Base-by-base conservation (phyloP, 2,888 invertebrate genomes). In the Sinodicranocentrus sp. region DNA sequence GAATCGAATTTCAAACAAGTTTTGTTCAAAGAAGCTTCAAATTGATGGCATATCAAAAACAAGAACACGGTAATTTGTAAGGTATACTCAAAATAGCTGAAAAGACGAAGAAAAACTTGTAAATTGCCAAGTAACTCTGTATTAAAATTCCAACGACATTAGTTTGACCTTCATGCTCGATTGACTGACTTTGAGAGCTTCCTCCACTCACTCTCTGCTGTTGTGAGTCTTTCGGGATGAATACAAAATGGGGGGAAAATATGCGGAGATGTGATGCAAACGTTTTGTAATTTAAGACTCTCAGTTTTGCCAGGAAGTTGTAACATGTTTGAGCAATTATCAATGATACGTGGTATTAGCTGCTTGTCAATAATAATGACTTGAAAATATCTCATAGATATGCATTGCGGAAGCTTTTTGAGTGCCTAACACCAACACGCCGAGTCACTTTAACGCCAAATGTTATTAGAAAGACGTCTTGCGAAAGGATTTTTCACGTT, bases 81-180 rank as follows among this genome's bases (percentile, higher is more conserved):
- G n/a, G n/a, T n/a, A n/a, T n/a, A n/a, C n/a, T n/a, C n/a, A n/a
- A n/a, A n/a, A n/a, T 33, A 33, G 3, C 33, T 33, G 10, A 33
- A 10, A 33, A 3, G 33, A 33, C 33, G 33, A 33, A 6, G n/a
- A n/a, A n/a, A n/a, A n/a, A n/a, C n/a, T n/a, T n/a, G n/a, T n/a
- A n/a, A n/a, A n/a, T n/a, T n/a, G n/a, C 10, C 33, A 33, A 10
- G 33, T 10, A 33, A 33, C 33, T 10, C 3, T 33, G n/a, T 33
- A 33, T 33, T 33, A 33, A 6, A 48, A 15, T 48, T 10, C 15
- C 39, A 39, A 48, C 48, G n/a, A 15, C 48, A 48, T 15, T n/a
- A 48, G 33, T 17, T 5, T 61, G 80, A 61, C 80, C 80, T 82
- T 82, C 80, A 82, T 61, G 80, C 80, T 73, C 80, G 80, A 82